Percentiles rank a stretch among this genome's conserved stretches.
These are phyloP conservation scores for Eueides isabella DNA, from an alignment of 1,140 invertebrate species.

Conservation along the genomic window DNA sequence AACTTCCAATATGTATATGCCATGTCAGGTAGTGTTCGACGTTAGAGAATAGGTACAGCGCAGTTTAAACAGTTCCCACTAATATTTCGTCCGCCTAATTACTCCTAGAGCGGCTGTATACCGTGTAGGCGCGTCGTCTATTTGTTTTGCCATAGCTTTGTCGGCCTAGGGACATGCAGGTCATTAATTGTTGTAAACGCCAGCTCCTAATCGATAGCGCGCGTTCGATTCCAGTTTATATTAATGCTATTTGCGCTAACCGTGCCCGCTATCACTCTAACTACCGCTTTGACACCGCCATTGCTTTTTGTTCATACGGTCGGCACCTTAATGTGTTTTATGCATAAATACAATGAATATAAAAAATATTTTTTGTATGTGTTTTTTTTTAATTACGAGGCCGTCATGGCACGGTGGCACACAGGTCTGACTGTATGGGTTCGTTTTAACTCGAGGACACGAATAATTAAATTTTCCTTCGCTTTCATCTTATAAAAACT, in stretches of 20 bases:
- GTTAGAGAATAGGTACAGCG: background rate
- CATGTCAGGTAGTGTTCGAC: background rate
- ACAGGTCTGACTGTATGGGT: no score
- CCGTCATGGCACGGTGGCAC: no score
- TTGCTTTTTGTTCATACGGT: constrained; percentile 39
- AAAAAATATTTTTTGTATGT: background rate
- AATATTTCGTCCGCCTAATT: constrained; percentile 11
- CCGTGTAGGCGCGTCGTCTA: constrained; percentile 72
- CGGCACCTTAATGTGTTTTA: constrained; percentile 21
- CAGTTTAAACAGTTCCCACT: constrained; percentile 7
- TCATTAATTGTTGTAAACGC: constrained; percentile 82
- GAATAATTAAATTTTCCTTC: no score
- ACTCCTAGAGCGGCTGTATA: constrained; percentile 40
- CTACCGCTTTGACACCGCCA: constrained; percentile 49
- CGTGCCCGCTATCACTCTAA: constrained; percentile 58
- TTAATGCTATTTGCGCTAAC: constrained; percentile 79
- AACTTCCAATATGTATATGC: background rate
- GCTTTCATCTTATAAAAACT: no score
- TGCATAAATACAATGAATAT: constrained; percentile 1
- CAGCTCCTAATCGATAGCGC: constrained; percentile 79
- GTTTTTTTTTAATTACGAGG: no score
- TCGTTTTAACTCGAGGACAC: no score
- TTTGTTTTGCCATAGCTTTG: constrained; percentile 81
- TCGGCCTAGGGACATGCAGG: constrained; percentile 79
- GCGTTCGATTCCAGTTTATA: constrained; percentile 81